Evolutionary conservation across 1,140 invertebrate genomes (phyloP), one percentile per base, ranked within the genome.

Genomic region (Phymastichus coffea): DNA sequence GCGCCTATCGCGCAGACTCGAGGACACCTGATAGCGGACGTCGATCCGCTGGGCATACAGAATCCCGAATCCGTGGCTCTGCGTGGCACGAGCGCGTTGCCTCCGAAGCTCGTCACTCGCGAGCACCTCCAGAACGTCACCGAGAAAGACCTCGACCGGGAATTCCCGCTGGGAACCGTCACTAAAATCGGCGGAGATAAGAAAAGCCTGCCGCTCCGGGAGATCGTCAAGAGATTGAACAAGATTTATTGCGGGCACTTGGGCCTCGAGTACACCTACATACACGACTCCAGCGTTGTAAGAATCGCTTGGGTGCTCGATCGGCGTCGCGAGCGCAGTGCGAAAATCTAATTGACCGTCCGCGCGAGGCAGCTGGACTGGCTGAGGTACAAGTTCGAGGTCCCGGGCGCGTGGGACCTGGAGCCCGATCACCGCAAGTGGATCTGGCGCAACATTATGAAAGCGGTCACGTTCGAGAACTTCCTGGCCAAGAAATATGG

Each of bases 211-310:
- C 71, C 86, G 0, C 74, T 86, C 6, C 81, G 87, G 40, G 91
- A 95, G 63, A 96, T 96, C 62, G 77, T 94, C 30, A 75, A 74
- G 3, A 82, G 92, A 19, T 76, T 96, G 15, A 91, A 95, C 75
- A 83, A 81, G 33, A 78, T 84, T 7, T 88, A 88, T 65, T 88
- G 87, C 53, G 77, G 83, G 4, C 81, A 84, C 41, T 83, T 88
- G 35, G 94, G 93, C n/a, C 82, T 92, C 3, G 93, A 96, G 71
- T 95, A 91, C 71, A 94, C 93, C 86, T 92, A 93, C 70, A 86
- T 95, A 59, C 90, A 90, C 60, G 90, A 90, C 87, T 46, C 87
- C 88, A 62, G 52, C 48, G 59, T 46, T 26, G 33, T 41, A 52
- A 56, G n/a, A 8, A n/a, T n/a, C n/a, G n/a, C 38, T 4, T 40